Base-by-base conservation (phyloP, 2,888 invertebrate species). In the Archips crataeganus region DNA sequence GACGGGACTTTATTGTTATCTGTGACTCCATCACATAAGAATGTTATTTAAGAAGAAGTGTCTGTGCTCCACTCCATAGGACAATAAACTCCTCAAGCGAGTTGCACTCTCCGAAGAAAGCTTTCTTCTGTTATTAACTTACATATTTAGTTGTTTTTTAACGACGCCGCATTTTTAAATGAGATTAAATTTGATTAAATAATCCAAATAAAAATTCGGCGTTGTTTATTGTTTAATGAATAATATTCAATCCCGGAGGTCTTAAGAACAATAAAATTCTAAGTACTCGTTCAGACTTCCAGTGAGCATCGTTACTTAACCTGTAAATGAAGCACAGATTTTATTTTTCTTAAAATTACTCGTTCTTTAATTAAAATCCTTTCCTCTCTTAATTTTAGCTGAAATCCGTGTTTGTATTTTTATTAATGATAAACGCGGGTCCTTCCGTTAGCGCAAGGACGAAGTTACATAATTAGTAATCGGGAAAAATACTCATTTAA, bases 1-100 rank as follows among this genome's bases (percentile, higher is more conserved):
- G 76, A 76, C 78, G 70, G 61, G 71, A 78, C 77, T 81, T 83
- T 80, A 80, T 82, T 82, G 82, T 79, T 80, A 79, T 79, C 74
- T 75, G 70, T 49, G 75, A 74, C 76, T 79, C 73, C 64, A 75
- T 79, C 72, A 65, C 77, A 76, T 57, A 66, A 74, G 75, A 77
- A 79, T 81, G 82, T 75, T 62, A 72, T 69, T 70, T 62, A 66
- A 68, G 63, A 69, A 71, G 61, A 74, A 76, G 77, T 75, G 70
- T 81, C 83, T 80, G 78, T 81, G 74, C 61, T 69, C 61, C 23
- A 11, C 62, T 39, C 62, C 54, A 54, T 47, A 47, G 42, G 15
- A 61, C 63, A 61, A 69, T 70, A 73, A 73, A 75, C 70, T 75
- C 73, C 49, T 72, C 66, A 66, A 65, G 45, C 74, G 69, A 74